These are phyloP conservation scores for Enteromius viviparus DNA, from an alignment of 2,797 vertebrate genomes.

Conservation along the genomic window DNA sequence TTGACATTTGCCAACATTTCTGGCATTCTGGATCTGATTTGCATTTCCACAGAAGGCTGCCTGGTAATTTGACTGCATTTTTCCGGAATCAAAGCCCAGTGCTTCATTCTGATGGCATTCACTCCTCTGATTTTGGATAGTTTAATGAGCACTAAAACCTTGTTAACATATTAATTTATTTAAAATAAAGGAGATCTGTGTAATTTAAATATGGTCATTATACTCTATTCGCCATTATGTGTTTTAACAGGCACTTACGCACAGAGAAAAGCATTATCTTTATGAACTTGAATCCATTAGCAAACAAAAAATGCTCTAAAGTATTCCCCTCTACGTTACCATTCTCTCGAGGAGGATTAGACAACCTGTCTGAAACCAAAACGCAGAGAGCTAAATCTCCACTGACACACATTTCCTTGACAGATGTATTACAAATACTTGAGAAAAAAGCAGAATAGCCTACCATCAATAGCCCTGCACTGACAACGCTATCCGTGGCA, in stretches of 20 bases:
- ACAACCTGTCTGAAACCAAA: background rate
- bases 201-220: background rate
- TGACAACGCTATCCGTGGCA: background rate
- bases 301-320: background rate
- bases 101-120: background rate
- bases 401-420: conserved; percentile 9
- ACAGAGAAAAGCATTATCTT: background rate
- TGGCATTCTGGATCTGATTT: conserved; percentile 14
- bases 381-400: background rate
- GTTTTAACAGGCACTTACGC: background rate
- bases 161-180: background rate
- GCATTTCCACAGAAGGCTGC: conserved; percentile 7
- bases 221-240: background rate
- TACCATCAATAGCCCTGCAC: background rate
- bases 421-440: conserved; percentile 18
- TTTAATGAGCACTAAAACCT: conserved; percentile 5
- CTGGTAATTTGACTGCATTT: background rate
- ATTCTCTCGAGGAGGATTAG: background rate
- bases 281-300: background rate
- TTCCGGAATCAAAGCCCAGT: conserved; percentile 1
- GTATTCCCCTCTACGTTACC: background rate
- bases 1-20: conserved; percentile 21
- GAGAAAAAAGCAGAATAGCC: background rate
- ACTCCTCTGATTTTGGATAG: background rate
- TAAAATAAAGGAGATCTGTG: background rate